Percentiles rank a stretch among this genome's conserved stretches.
These are phyloP conservation scores for Watsonalla cultraria DNA, from an alignment of 2,888 invertebrate genomes.

Conservation along the genomic window DNA sequence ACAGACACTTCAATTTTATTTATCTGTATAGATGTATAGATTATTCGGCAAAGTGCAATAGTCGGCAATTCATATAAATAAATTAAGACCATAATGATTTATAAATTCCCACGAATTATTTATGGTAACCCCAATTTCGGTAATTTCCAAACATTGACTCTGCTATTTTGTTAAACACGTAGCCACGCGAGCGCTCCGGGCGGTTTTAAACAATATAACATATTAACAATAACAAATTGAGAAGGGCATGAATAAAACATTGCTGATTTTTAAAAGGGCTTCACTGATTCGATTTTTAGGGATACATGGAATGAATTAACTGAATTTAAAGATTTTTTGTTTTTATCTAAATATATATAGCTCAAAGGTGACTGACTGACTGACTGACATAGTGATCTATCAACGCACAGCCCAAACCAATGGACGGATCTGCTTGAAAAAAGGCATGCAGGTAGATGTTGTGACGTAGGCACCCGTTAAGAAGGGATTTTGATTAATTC, in stretches of 20 bases:
- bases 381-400: too few species aligned
- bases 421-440: too few species aligned
- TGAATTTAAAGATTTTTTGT: not conserved
- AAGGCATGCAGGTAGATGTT: too few species aligned
- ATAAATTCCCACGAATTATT: constrained; percentile 47
- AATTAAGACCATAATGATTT: constrained; percentile 10
- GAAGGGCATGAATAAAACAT: constrained; percentile 64
- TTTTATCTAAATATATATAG: too few species aligned
- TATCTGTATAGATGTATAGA: too few species aligned
- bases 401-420: too few species aligned
- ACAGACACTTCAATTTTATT: too few species aligned
- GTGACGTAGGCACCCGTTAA: too few species aligned
- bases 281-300: constrained; percentile 24
- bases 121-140: constrained; percentile 37
- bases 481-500: too few species aligned
- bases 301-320: constrained; percentile 10
- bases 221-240: constrained; percentile 51
- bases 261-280: constrained; percentile 17
- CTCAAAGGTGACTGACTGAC: too few species aligned
- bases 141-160: constrained; percentile 59
- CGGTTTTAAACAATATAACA: constrained; percentile 41
- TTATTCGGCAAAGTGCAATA: too few species aligned
- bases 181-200: constrained; percentile 68
- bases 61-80: not conserved
- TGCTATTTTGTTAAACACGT: constrained; percentile 50